Percentiles rank a stretch among this genome's conserved stretches.
Evolutionary conservation across 2,797 vertebrate species (phyloP).

Genomic region (Leucoraja ocellata): DNA sequence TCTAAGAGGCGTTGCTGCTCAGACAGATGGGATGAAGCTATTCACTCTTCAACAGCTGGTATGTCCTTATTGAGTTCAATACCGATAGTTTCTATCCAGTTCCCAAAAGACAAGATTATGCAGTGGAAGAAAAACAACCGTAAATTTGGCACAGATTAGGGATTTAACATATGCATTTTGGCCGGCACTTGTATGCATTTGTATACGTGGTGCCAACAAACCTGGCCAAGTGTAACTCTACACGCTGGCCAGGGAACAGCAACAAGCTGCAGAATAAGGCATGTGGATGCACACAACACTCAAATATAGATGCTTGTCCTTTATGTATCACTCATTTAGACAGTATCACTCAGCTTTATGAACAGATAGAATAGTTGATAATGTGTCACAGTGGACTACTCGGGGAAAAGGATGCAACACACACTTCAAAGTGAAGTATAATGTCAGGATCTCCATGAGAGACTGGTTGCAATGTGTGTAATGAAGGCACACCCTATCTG

Average conservation of each 20-base stretch:
- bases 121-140: slow-evolving; percentile 11
- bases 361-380: not conserved
- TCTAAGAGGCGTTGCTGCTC: not conserved
- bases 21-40: slow-evolving; percentile 30
- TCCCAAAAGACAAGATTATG: slow-evolving; percentile 23
- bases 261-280: not conserved
- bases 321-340: not conserved
- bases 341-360: slow-evolving; percentile 1
- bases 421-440: not conserved
- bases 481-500: not conserved
- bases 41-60: slow-evolving; percentile 1
- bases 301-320: slow-evolving; percentile 20
- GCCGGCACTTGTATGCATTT: not conserved
- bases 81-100: not conserved
- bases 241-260: not conserved
- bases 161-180: slow-evolving; percentile 26
- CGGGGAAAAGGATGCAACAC: not conserved
- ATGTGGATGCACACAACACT: not conserved
- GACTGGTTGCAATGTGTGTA: not conserved
- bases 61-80: slow-evolving; percentile 12
- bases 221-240: slow-evolving; percentile 21
- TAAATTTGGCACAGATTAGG: slow-evolving; percentile 23
- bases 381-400: not conserved
- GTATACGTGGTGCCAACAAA: not conserved
- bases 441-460: slow-evolving; percentile 9